phyloP scores from a whole-genome alignment of 2,113 vertebrate genomes.

The Siniperca chuatsi region DNA sequence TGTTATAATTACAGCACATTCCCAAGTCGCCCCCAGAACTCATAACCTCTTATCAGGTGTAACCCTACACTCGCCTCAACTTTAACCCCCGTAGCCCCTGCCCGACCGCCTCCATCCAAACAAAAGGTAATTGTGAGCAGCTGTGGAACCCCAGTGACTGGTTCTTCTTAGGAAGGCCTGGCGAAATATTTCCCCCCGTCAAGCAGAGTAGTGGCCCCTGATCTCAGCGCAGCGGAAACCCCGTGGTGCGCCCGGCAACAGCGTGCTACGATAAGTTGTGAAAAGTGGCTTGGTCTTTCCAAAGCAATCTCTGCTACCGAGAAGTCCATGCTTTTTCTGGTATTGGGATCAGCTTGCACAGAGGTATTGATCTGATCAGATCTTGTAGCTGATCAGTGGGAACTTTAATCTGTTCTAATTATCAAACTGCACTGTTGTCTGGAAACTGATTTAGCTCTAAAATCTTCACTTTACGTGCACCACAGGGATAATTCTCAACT shows the following conservation, averaged over 20 bases:
- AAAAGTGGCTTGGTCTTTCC: slow-evolving; percentile 45
- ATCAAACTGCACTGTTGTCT: not conserved
- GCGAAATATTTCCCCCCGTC: slow-evolving; percentile 70
- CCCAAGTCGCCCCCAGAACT: slow-evolving; percentile 78
- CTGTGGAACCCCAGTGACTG: slow-evolving; percentile 73
- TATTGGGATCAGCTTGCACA: not conserved
- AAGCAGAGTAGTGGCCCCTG: slow-evolving; percentile 56
- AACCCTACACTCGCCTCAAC: slow-evolving; percentile 83
- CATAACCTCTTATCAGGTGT: slow-evolving; percentile 87
- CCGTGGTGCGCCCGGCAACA: slow-evolving; percentile 35
- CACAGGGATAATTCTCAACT: not conserved
- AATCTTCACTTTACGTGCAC: not conserved
- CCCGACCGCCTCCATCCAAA: slow-evolving; percentile 71
- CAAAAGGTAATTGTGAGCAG: slow-evolving; percentile 86
- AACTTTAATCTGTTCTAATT: not conserved
- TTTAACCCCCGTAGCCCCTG: slow-evolving; percentile 78
- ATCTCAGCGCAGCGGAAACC: slow-evolving; percentile 51
- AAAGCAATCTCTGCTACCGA: slow-evolving; percentile 14
- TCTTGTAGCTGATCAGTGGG: not conserved
- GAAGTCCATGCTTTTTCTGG: not conserved
- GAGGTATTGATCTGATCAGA: slow-evolving; percentile 25
- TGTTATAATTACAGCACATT: slow-evolving; percentile 82
- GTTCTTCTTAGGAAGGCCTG: slow-evolving; percentile 64
- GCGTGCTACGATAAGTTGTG: slow-evolving; percentile 57
- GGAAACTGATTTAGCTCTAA: not conserved